These are phyloP conservation scores for Otolemur garnettii DNA, from an alignment of 2,113 vertebrate genomes.

Conservation along the genomic window DNA sequence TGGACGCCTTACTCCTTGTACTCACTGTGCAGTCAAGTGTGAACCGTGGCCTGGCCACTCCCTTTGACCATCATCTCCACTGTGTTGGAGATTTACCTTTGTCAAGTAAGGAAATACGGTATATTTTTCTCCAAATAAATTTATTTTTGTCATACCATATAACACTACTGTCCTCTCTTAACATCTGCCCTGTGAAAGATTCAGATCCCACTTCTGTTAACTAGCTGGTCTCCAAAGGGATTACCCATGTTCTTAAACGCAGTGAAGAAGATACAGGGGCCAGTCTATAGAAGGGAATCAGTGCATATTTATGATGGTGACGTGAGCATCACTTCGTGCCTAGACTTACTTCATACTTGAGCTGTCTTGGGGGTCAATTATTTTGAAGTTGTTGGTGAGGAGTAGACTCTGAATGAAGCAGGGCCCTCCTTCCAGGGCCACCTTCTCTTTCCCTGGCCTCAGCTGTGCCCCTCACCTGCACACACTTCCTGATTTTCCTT, in stretches of 20 bases:
- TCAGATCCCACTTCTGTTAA: background rate
- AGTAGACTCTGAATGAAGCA: background rate
- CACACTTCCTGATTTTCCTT: background rate
- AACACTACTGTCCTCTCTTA: background rate
- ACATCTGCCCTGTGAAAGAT: background rate
- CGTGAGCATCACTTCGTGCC: background rate
- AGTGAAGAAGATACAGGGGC: background rate
- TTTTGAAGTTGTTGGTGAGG: background rate
- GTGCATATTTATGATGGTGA: background rate
- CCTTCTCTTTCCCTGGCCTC: background rate
- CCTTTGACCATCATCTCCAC: background rate
- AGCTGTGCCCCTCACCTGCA: background rate
- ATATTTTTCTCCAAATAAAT: slow-evolving; percentile 71
- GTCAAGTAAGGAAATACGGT: slow-evolving; percentile 39
- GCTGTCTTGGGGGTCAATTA: background rate
- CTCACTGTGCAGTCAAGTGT: background rate
- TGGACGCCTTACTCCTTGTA: background rate
- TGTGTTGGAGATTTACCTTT: background rate
- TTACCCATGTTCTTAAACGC: slow-evolving; percentile 44
- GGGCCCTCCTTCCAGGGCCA: background rate
- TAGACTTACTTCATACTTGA: slow-evolving; percentile 12
- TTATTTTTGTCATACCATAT: slow-evolving; percentile 69
- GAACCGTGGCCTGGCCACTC: background rate
- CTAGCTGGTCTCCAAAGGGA: background rate
- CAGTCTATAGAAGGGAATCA: background rate